Evolutionary conservation across 2,797 vertebrate genomes (phyloP).

Genomic region (Chaetophractus vellerosus): DNA sequence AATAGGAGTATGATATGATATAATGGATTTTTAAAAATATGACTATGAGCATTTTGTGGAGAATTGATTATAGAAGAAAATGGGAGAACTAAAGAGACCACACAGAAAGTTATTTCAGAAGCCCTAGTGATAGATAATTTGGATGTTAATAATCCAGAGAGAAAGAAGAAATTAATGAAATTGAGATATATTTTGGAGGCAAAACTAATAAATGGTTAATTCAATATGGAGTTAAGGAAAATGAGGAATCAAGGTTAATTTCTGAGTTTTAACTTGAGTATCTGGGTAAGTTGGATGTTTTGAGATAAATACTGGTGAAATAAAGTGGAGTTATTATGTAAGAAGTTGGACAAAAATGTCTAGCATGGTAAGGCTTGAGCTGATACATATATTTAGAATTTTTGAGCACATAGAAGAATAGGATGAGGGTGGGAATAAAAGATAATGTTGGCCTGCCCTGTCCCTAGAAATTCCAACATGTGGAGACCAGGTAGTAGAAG

Average conservation of each 20-base stretch:
- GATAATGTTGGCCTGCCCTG: neutral
- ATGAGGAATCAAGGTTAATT: neutral
- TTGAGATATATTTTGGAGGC: neutral
- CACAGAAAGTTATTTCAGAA: neutral
- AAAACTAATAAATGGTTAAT: neutral
- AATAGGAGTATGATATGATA: neutral
- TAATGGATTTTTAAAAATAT: neutral
- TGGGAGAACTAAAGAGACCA: neutral
- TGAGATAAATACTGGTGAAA: neutral
- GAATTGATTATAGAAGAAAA: neutral
- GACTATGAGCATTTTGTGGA: neutral
- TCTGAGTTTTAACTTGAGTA: neutral
- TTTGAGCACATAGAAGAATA: neutral
- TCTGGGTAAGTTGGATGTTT: neutral
- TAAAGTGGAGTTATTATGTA: neutral
- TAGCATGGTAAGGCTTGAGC: neutral
- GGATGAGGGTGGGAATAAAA: neutral
- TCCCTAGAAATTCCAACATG: neutral
- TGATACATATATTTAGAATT: neutral
- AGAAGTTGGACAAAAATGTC: neutral
- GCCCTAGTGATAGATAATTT: neutral
- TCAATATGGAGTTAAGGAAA: neutral
- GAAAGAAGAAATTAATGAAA: neutral
- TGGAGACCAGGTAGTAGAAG: neutral
- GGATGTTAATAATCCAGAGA: neutral